These are phyloP conservation scores for Takifugu ocellatus DNA, from an alignment of 2,797 vertebrate species.

Conservation along the genomic window DNA sequence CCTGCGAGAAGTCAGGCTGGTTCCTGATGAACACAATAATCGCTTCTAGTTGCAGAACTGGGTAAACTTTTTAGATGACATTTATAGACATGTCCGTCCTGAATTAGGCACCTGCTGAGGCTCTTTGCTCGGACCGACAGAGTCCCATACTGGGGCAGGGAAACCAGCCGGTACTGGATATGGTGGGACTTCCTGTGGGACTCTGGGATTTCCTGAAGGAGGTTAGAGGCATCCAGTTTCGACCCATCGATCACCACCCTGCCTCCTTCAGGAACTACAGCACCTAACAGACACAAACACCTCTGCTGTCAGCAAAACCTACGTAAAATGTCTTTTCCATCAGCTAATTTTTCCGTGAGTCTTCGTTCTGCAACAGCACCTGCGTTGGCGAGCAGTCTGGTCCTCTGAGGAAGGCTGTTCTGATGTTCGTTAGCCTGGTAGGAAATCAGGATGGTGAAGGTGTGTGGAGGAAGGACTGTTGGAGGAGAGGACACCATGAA, in stretches of 20 bases:
- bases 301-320: background rate
- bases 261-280: slow-evolving; percentile 82
- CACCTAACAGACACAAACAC: slow-evolving; percentile 70
- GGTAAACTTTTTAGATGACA: background rate
- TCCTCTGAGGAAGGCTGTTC: slow-evolving; percentile 57
- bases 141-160: slow-evolving; percentile 77
- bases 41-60: background rate
- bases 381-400: slow-evolving; percentile 50
- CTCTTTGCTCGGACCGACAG: slow-evolving; percentile 80
- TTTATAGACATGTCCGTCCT: background rate
- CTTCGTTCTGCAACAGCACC: slow-evolving; percentile 20
- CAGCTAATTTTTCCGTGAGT: no score
- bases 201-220: slow-evolving; percentile 79
- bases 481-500: slow-evolving; percentile 82
- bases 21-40: slow-evolving; percentile 45
- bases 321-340: background rate
- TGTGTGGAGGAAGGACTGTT: slow-evolving; percentile 75
- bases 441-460: slow-evolving; percentile 82
- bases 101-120: slow-evolving; percentile 72
- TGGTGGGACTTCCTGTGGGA: slow-evolving; percentile 72
- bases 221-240: slow-evolving; percentile 87
- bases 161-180: slow-evolving; percentile 82
- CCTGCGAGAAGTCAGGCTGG: slow-evolving; percentile 84
- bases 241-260: slow-evolving; percentile 80
- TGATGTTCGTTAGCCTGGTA: slow-evolving; percentile 71